Percentiles rank a stretch among this genome's conserved stretches.
phyloP scores from a whole-genome alignment of 1,140 invertebrate species.

The Ctenoplectra terminalis region DNA sequence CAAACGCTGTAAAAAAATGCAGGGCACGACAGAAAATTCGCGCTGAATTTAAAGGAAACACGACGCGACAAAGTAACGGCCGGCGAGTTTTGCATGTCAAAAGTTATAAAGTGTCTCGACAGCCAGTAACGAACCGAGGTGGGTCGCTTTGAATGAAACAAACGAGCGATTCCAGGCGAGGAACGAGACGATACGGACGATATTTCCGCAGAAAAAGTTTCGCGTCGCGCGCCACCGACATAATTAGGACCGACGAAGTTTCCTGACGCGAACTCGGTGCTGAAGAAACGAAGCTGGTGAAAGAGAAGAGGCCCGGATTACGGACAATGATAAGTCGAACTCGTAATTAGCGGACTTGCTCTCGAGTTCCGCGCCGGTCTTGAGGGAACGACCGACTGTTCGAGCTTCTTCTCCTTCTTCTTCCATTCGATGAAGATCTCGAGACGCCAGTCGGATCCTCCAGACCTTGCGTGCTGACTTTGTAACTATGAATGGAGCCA shows the following conservation, averaged over 20 bases:
- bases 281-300: conserved; percentile 6
- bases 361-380: not conserved
- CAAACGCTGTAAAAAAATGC: too few relatives aligned
- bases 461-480: not conserved
- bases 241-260: conserved; percentile 43
- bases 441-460: not conserved
- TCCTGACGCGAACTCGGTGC: not conserved
- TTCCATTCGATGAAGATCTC: not conserved
- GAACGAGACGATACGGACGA: not conserved
- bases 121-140: not conserved
- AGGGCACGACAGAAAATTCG: not conserved
- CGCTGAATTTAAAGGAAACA: not conserved
- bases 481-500: too few relatives aligned
- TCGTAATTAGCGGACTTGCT: conserved; percentile 60
- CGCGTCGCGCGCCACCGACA: not conserved
- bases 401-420: not conserved
- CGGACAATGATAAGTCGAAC: conserved; percentile 61
- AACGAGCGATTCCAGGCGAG: conserved; percentile 5
- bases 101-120: not conserved
- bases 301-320: conserved; percentile 35
- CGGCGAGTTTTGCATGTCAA: not conserved
- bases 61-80: not conserved
- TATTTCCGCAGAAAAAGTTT: conserved; percentile 26
- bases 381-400: not conserved
- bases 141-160: conserved; percentile 9